Conservation (phyloP, 2,888 invertebrate genomes). For the Bembecia ichneumoniformis region DNA sequence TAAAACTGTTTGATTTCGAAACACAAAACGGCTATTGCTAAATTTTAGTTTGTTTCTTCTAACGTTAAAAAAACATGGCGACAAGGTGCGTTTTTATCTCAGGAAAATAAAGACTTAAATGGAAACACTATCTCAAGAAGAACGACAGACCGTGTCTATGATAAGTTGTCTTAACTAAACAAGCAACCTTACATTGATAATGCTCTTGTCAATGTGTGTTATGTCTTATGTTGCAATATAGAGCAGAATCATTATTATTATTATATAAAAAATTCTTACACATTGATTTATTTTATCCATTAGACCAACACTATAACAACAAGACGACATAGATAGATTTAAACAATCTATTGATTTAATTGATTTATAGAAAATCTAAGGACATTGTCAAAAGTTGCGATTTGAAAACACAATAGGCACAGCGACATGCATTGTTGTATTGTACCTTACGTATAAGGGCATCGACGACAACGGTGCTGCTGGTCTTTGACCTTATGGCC, state of each 20-base stretch:
- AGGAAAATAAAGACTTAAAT: not conserved
- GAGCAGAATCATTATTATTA: no score
- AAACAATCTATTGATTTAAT: not conserved
- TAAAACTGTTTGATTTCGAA: no score
- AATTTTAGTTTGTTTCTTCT: no score
- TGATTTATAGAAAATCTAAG: not conserved
- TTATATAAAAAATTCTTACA: no score
- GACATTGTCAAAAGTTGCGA: no score
- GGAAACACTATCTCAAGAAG: not conserved
- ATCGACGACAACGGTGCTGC: constrained; percentile 32
- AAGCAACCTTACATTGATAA: not conserved
- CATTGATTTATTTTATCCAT: not conserved
- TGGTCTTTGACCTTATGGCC: constrained; percentile 52
- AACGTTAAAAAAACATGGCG: no score
- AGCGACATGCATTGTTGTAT: constrained; percentile 14
- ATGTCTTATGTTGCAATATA: no score
- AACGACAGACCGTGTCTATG: not conserved
- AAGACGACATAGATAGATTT: not conserved
- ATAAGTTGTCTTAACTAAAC: constrained; percentile 2
- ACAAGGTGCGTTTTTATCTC: not conserved
- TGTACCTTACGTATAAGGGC: constrained; percentile 14
- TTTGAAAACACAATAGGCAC: not conserved
- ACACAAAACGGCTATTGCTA: no score
- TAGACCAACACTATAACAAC: not conserved
- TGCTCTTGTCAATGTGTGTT: no score